Conservation (phyloP, 1,140 invertebrate genomes). For the Zeugodacus cucurbitae region DNA sequence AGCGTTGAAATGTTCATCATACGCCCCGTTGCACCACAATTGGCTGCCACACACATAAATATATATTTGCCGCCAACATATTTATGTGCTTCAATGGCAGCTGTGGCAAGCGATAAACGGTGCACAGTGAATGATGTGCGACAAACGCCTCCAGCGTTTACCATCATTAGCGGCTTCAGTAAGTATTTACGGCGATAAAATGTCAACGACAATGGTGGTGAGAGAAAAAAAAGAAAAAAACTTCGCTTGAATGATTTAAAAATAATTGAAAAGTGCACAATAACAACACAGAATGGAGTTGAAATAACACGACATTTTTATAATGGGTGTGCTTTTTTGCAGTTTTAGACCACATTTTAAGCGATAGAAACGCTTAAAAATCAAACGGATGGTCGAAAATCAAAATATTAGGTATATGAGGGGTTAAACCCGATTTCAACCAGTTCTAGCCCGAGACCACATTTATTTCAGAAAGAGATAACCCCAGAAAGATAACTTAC, state of each 20-base stretch:
- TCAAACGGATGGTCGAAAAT: no score
- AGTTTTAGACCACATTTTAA: no score
- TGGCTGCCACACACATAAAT: background rate
- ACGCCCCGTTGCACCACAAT: conserved; percentile 1
- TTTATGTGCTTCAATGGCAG: background rate
- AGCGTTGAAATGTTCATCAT: background rate
- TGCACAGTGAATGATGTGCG: background rate
- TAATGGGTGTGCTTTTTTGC: background rate
- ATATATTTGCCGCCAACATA: background rate
- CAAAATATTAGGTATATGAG: no score
- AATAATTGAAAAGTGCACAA: background rate
- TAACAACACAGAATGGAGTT: background rate
- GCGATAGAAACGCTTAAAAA: no score
- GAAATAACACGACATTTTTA: background rate
- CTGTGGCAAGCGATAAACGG: background rate
- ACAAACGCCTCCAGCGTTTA: background rate
- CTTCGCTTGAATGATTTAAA: background rate
- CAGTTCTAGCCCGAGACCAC: no score
- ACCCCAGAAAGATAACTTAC: no score
- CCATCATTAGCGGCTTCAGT: background rate
- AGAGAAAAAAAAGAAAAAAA: no score
- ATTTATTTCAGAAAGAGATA: no score
- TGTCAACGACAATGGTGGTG: conserved; percentile 25
- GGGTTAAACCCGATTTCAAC: no score
- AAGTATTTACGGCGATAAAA: background rate